Base-by-base conservation (phyloP, 2,113 vertebrate species). In the Percopsis transmontana region DNA sequence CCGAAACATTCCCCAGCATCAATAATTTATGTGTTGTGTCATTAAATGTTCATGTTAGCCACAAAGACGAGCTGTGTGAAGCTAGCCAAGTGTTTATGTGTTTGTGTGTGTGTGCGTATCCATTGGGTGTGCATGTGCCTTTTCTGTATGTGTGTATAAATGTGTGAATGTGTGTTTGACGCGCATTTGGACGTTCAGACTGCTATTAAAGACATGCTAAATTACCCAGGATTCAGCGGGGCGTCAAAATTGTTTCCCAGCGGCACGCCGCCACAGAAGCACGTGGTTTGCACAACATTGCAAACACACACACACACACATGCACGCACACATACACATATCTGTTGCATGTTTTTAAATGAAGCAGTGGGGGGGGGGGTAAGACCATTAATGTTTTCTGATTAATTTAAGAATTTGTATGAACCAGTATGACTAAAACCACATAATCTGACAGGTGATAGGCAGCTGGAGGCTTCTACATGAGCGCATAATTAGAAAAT, bases 361-460 rank as follows among this genome's bases (percentile, higher is more conserved):
- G n/a, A 77, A 53, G 45, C 69, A 57, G 48, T 62, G 27, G 8
- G 44, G 44, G 8, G 12, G 44, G 16, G 16, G 44, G 44, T 45
- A 45, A 45, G 44, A 15, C 16, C 44, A 45, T 45, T 45, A n/a
- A 83, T 84, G 83, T 80, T 76, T 80, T 87, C 80, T 91, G 90
- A 91, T 91, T 90, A 89, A 91, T 91, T 91, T 86, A 85, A 89
- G 81, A 65, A 80, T 67, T 82, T 83, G 87, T 89, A 84, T 80
- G 78, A 85, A 88, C 89, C 84, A 79, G 73, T 55, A 15, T 80
- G 83, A 91, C 89, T 88, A 89, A 90, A 90, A 87, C 77, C 82
- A 80, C 85, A 88, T 90, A 86, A 90, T 90, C 64, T 91, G 88
- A 91, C 87, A 88, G 89, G 72, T 89, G 89, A 90, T 87, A 91